Evolutionary conservation across 2,888 invertebrate genomes (phyloP).

Genomic region (Calameuta idolon): DNA sequence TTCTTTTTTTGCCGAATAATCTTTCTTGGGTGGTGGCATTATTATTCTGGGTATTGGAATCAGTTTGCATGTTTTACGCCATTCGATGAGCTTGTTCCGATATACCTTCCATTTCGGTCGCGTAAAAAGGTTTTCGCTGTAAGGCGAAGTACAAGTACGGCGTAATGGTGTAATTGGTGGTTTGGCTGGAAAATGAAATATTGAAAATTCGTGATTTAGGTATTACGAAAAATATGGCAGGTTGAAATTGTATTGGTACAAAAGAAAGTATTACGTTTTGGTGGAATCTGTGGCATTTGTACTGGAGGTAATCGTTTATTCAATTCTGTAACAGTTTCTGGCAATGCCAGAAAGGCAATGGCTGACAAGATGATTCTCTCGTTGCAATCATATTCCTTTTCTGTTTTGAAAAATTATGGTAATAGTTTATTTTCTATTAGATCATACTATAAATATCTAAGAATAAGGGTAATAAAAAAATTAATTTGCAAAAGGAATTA

Average conservation of each 20-base stretch:
- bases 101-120: slow-evolving; percentile 44
- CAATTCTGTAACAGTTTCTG: slow-evolving; percentile 52
- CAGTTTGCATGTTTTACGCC: slow-evolving; percentile 41
- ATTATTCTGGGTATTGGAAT: slow-evolving; percentile 44
- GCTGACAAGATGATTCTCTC: slow-evolving; percentile 59
- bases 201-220: neutral
- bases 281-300: slow-evolving; percentile 34
- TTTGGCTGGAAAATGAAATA: slow-evolving; percentile 38
- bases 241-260: neutral
- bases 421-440: neutral
- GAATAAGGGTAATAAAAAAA: slow-evolving; percentile 1
- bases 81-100: slow-evolving; percentile 33
- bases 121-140: slow-evolving; percentile 40
- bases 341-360: slow-evolving; percentile 58
- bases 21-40: slow-evolving; percentile 35
- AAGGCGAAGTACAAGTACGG: slow-evolving; percentile 41
- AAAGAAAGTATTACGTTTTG: slow-evolving; percentile 50
- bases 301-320: slow-evolving; percentile 50
- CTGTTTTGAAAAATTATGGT: slow-evolving; percentile 36
- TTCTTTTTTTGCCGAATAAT: slow-evolving; percentile 9
- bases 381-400: slow-evolving; percentile 52
- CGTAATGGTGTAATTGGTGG: slow-evolving; percentile 21
- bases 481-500: slow-evolving; percentile 19
- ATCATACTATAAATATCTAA: slow-evolving; percentile 1
- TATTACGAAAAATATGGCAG: neutral